These are phyloP conservation scores for Acrocephalus kingi DNA, from an alignment of 2,113 vertebrate genomes.

Conservation along the genomic window DNA sequence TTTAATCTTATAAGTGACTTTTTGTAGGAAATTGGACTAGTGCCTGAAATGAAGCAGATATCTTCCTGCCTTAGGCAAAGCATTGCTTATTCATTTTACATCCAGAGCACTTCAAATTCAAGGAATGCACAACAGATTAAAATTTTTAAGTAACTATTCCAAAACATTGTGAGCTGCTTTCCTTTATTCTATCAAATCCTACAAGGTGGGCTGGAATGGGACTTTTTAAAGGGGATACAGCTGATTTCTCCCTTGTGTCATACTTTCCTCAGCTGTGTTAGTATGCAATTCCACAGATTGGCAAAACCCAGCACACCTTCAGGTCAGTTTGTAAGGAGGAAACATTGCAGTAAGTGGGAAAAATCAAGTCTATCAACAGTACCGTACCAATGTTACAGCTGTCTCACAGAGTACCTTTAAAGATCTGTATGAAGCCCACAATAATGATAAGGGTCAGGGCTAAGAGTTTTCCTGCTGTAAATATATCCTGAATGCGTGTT, in stretches of 20 bases:
- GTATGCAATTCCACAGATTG: background rate
- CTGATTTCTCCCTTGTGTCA: background rate
- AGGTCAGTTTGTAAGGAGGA: background rate
- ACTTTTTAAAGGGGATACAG: background rate
- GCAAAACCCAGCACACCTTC: background rate
- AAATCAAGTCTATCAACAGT: background rate
- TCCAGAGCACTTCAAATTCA: background rate
- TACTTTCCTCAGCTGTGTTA: background rate
- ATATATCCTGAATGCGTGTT: slow-evolving; percentile 93
- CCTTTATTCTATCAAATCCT: background rate
- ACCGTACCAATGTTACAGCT: background rate
- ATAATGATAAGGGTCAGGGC: slow-evolving; percentile 92
- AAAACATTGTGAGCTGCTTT: background rate
- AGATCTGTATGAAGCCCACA: slow-evolving; percentile 92
- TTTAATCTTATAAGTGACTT: background rate
- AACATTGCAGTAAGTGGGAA: background rate
- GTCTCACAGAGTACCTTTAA: slow-evolving; percentile 79
- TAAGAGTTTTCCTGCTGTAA: slow-evolving; percentile 93
- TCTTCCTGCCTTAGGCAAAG: background rate
- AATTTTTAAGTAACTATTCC: background rate
- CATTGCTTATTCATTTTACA: background rate
- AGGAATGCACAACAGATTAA: background rate
- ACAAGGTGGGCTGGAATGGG: background rate
- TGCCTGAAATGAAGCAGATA: background rate
- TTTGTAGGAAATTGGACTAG: background rate